Percentiles rank a stretch among this genome's conserved stretches.
Evolutionary conservation across 2,797 vertebrate species (phyloP).

Genomic region (Hozukius guyotensis): DNA sequence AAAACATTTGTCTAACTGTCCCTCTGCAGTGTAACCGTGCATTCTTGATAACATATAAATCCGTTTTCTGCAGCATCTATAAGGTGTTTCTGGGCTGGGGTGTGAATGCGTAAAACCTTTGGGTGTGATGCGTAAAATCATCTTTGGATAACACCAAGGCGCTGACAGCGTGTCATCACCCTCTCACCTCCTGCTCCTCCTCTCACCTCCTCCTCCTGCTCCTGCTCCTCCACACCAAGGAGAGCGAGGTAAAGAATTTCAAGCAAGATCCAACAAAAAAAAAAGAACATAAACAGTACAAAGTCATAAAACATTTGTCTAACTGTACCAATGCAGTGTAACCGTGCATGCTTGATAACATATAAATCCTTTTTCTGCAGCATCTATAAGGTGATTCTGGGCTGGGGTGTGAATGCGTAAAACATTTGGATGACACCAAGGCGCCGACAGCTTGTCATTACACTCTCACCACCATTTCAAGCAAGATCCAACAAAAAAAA

Average conservation of each 20-base stretch:
- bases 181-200: slow-evolving; percentile 14
- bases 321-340: not conserved
- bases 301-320: not conserved
- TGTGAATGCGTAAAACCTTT: not conserved
- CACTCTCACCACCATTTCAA: slow-evolving; percentile 31
- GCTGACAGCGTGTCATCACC: not conserved
- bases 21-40: not conserved
- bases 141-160: not conserved
- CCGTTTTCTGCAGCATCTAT: not conserved
- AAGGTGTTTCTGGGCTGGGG: not conserved
- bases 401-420: not conserved
- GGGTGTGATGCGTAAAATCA: not conserved
- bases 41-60: not conserved
- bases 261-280: not conserved
- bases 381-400: not conserved
- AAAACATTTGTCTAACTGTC: not conserved
- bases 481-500: too few relatives aligned
- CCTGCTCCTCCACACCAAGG: not conserved
- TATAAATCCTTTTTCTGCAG: not conserved
- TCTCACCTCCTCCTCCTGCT: not conserved
- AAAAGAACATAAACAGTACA: not conserved
- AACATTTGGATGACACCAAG: not conserved
- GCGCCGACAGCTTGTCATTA: too few relatives aligned
- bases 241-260: not conserved
- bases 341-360: not conserved